These are phyloP conservation scores for Apantesis nais DNA, from an alignment of 2,888 invertebrate species.

Conservation along the genomic window DNA sequence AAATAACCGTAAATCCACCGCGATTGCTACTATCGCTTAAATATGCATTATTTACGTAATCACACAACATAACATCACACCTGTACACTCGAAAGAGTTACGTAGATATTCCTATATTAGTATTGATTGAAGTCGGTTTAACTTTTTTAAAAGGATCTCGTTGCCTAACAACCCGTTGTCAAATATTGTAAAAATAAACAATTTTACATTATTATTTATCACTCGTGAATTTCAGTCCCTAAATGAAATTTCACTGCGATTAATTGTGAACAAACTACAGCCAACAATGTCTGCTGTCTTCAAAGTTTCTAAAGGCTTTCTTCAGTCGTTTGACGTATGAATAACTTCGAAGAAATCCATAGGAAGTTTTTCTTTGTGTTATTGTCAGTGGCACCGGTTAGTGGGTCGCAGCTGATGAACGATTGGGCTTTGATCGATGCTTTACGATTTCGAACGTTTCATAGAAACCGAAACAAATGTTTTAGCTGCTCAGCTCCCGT, in stretches of 20 bases:
- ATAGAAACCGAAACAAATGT: slow-evolving; percentile 34
- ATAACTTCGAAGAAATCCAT: slow-evolving; percentile 19
- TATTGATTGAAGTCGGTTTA: too few relatives aligned
- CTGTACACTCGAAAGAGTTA: too few relatives aligned
- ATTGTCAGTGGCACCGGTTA: slow-evolving; percentile 27
- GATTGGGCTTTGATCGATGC: slow-evolving; percentile 43
- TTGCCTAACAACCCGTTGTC: not conserved
- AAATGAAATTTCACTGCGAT: not conserved
- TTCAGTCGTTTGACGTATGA: slow-evolving; percentile 4
- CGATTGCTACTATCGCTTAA: too few relatives aligned
- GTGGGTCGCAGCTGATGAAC: slow-evolving; percentile 30
- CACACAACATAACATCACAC: too few relatives aligned
- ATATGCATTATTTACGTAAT: too few relatives aligned
- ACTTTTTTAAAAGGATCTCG: not conserved
- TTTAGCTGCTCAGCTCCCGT: slow-evolving; percentile 30
- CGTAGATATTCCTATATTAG: too few relatives aligned
- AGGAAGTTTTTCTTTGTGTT: slow-evolving; percentile 16
- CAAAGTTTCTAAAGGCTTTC: slow-evolving; percentile 1
- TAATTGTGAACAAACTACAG: not conserved
- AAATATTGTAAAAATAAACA: not conserved
- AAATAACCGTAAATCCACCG: too few relatives aligned
- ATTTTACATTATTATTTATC: not conserved
- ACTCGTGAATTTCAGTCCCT: not conserved
- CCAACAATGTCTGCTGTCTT: not conserved
- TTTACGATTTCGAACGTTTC: slow-evolving; percentile 24